A percentile compares a stretch with the other conserved stretches of the same genome.
phyloP scores from a whole-genome alignment of 2,888 invertebrate genomes.

The Aradus depressus region DNA sequence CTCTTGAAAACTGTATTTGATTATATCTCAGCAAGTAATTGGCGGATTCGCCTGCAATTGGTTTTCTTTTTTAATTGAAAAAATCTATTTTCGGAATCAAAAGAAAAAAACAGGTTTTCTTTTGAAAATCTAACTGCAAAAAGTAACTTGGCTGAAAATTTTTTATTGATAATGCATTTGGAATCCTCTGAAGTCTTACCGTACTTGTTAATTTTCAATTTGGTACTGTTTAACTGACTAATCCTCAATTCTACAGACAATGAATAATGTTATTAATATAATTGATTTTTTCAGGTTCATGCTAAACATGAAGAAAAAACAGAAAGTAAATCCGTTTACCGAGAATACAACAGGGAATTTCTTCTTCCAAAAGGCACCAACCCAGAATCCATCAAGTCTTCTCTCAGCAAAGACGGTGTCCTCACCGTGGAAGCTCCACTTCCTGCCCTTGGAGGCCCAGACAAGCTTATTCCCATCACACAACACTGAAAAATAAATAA shows the following conservation, averaged over 20 bases:
- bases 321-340: slow-evolving; percentile 90
- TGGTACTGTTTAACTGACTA: background rate
- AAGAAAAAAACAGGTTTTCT: too few relatives aligned
- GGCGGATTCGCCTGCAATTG: too few relatives aligned
- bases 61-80: too few relatives aligned
- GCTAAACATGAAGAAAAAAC: slow-evolving; percentile 98
- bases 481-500: slow-evolving; percentile 41
- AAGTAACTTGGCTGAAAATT: background rate
- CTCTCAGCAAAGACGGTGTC: slow-evolving; percentile 90
- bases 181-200: background rate
- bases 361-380: slow-evolving; percentile 92
- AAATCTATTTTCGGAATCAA: too few relatives aligned
- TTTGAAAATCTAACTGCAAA: too few relatives aligned
- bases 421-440: slow-evolving; percentile 93
- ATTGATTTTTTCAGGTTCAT: slow-evolving; percentile 57
- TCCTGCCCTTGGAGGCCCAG: slow-evolving; percentile 70
- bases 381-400: slow-evolving; percentile 91
- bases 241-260: background rate
- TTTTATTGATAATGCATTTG: background rate
- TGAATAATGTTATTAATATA: background rate
- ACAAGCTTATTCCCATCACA: slow-evolving; percentile 73
- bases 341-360: slow-evolving; percentile 97
- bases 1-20: too few relatives aligned
- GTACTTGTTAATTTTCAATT: background rate
- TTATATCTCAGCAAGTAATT: too few relatives aligned